phyloP scores from a whole-genome alignment of 92 coral and sea anemone genomes.

The Zoanthus gigantus region DNA sequence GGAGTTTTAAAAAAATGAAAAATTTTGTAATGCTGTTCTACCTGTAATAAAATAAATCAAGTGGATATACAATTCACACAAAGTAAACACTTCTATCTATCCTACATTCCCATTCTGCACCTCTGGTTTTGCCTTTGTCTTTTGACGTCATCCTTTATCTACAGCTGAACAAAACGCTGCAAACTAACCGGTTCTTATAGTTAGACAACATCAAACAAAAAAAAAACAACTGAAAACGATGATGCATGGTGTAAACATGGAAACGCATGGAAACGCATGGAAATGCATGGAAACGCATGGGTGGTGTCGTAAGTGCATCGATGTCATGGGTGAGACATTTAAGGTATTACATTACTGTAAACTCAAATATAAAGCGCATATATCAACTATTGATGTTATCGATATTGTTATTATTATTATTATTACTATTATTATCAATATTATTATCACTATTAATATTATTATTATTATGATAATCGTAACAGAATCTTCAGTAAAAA shows the following conservation, averaged over 20 bases:
- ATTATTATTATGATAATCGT: too few relatives aligned
- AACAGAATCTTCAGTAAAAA: background rate
- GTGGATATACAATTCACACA: background rate
- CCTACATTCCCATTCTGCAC: slow-evolving; percentile 47
- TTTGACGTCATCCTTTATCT: slow-evolving; percentile 46
- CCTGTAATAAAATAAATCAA: background rate
- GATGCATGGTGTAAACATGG: slow-evolving; percentile 24
- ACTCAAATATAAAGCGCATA: background rate
- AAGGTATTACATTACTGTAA: background rate
- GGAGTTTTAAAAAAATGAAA: background rate
- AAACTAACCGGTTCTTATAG: slow-evolving; percentile 41
- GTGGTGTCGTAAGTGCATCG: background rate
- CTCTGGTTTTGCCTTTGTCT: slow-evolving; percentile 42
- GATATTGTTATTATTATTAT: too few relatives aligned
- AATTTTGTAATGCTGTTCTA: background rate
- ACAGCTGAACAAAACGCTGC: slow-evolving; percentile 44
- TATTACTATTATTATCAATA: too few relatives aligned
- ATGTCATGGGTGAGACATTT: background rate
- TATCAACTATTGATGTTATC: background rate
- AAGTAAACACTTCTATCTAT: slow-evolving; percentile 19
- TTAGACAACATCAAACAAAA: slow-evolving; percentile 31
- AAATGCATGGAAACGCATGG: slow-evolving; percentile 21
- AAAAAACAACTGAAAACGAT: slow-evolving; percentile 1
- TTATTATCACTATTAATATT: too few relatives aligned
- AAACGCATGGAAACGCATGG: slow-evolving; percentile 23